Percentiles rank a stretch among this genome's conserved stretches.
phyloP scores from a whole-genome alignment of 2,888 invertebrate species.

The Brachyopa scutellaris region DNA sequence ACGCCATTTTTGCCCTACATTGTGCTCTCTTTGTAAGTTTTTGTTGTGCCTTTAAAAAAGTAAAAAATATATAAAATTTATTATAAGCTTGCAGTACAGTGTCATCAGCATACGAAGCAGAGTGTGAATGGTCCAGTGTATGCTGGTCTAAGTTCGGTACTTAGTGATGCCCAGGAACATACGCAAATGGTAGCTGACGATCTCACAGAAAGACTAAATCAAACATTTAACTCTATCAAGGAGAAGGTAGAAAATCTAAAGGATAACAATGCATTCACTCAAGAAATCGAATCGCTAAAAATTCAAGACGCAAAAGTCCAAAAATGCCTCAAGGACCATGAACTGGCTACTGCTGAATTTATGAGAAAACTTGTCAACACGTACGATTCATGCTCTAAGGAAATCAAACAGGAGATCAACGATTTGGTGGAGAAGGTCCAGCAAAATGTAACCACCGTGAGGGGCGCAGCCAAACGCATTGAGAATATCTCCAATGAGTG shows the following conservation, averaged over 20 bases:
- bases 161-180: slow-evolving; percentile 34
- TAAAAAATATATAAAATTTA: neutral
- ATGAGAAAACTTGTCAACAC: slow-evolving; percentile 48
- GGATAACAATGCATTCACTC: slow-evolving; percentile 35
- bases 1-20: slow-evolving; percentile 16
- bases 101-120: slow-evolving; percentile 1
- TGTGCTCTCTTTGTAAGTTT: slow-evolving; percentile 51
- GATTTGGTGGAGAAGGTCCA: slow-evolving; percentile 11
- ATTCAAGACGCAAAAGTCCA: slow-evolving; percentile 14
- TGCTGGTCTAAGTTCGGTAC: slow-evolving; percentile 39
- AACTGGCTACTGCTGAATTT: slow-evolving; percentile 41
- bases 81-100: slow-evolving; percentile 26
- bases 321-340: slow-evolving; percentile 54
- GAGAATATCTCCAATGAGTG: slow-evolving; percentile 15
- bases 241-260: slow-evolving; percentile 46
- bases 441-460: neutral
- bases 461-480: slow-evolving; percentile 3
- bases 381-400: slow-evolving; percentile 46
- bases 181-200: slow-evolving; percentile 32
- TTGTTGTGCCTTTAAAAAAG: neutral
- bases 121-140: slow-evolving; percentile 50
- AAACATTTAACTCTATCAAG: slow-evolving; percentile 40
- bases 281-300: slow-evolving; percentile 39
- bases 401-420: slow-evolving; percentile 36
- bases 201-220: slow-evolving; percentile 33